Evolutionary conservation across 2,797 vertebrate species (phyloP).

Genomic region (Gymnocypris eckloni): DNA sequence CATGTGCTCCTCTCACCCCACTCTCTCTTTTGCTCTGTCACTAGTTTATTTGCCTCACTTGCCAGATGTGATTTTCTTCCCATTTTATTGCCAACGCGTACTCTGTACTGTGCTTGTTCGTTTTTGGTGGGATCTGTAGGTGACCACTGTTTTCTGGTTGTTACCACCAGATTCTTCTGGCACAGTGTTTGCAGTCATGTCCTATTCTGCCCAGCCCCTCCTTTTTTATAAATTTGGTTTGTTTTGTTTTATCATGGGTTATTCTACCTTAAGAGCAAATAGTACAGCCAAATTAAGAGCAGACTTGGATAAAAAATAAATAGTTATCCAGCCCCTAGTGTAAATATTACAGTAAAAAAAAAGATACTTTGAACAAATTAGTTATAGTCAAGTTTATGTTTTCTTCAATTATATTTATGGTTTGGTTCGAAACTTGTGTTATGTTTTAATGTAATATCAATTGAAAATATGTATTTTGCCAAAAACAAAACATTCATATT

Average conservation of each 20-base stretch:
- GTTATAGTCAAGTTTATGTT: too few relatives aligned
- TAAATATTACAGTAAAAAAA: too few relatives aligned
- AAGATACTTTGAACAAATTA: too few relatives aligned
- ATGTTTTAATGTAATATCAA: too few relatives aligned
- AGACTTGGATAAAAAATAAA: not conserved
- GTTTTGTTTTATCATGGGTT: not conserved
- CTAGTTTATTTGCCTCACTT: too few relatives aligned
- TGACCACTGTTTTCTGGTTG: not conserved
- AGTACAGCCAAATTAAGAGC: not conserved
- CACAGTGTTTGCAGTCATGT: not conserved
- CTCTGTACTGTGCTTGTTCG: not conserved
- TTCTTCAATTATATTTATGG: too few relatives aligned
- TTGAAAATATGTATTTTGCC: too few relatives aligned
- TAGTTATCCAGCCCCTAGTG: too few relatives aligned
- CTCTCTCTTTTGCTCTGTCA: too few relatives aligned
- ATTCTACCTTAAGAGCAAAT: not conserved
- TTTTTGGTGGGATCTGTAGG: not conserved
- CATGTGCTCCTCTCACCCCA: too few relatives aligned
- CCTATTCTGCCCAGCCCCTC: not conserved
- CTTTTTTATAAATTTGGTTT: not conserved
- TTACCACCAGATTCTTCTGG: not conserved
- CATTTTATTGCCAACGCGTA: not conserved
- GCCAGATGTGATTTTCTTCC: not conserved
- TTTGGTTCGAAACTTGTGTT: too few relatives aligned
- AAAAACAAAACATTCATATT: too few relatives aligned